Base-by-base conservation (phyloP, 2,888 invertebrate species). In the Apamea epomidion region DNA sequence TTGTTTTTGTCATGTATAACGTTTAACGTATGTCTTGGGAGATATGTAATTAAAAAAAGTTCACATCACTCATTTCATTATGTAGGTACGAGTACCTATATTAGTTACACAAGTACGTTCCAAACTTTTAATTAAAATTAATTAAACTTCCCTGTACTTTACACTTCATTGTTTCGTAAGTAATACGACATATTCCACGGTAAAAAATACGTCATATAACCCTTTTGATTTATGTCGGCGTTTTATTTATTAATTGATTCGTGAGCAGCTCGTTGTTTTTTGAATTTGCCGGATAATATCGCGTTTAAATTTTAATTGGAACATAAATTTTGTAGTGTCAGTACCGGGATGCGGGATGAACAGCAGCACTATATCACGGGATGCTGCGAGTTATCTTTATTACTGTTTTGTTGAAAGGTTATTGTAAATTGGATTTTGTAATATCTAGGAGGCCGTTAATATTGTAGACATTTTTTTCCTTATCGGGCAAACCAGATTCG, bases 201-300 rank as follows among this genome's bases (percentile, higher is more conserved):
- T 77, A 83, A 86, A 84, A 58, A 84, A 60, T 67, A 65, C 51
- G 60, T 80, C 75, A 80, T 64, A 88, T 90, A 88, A 90, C 87
- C 68, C 83, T 73, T 69, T 76, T 89, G 89, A 92, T 92, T 92
- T 89, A 91, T 89, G 86, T 86, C 70, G 80, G 84, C 85, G 79
- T 84, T 84, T 88, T 85, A 86, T 88, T 91, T 90, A 91, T 90
- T 92, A 91, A 92, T 92, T 92, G 91, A 92, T 91, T 91, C 90
- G 85, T 75, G 84, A 81, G 80, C 80, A 81, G 87, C 84, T 83
- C 90, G 84, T 83, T 90, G 88, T 87, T 87, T 88, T 88, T 90
- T 89, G 84, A 86, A 83, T 91, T 90, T 90, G 78, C 88, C 85
- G 87, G 86, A 90, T 90, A 90, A 90, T 90, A 90, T 90, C 85